Evolutionary conservation across 2,113 vertebrate genomes (phyloP), one percentile per base, ranked within the genome.

Genomic region (Eira barbara): DNA sequence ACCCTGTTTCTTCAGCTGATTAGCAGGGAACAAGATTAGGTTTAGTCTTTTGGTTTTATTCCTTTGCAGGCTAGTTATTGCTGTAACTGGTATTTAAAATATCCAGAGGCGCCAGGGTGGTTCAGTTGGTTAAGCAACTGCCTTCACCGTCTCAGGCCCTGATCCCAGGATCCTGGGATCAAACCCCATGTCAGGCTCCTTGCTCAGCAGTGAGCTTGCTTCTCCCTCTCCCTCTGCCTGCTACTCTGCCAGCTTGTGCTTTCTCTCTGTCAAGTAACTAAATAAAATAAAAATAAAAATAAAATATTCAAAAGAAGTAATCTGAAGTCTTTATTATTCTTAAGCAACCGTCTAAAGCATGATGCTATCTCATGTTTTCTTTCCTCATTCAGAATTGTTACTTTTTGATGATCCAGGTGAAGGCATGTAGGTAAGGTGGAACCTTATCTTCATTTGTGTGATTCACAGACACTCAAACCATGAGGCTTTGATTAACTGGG

Each of bases 231-330:
- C 52, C 52, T 55, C 52, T 55, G 17, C 52, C 17, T 55, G 52
- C 52, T 55, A 55, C 52, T 55, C 52, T 6, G 52, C 52, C 52
- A 55, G 52, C 17, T 18, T 55, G 52, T 55, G 52, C 17, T 55
- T 55, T 55, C 17, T 55, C 17, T 55, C 52, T 55, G 52, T 55
- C 52, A 18, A 55, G 52, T 18, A 55, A 55, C 52, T 55, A 55
- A 55, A 55, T 55, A 52, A 52, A 52, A 52, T 52, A 55, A 18
- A 55, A 1, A 55, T 55, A 55, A 55, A 55, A 55, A 55, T 82
- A 96, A 93, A 94, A 78, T 92, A 96, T 39, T 39, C 39, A 94
- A 67, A 96, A 93, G 31, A 36, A 91, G 96, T 74, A 34, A 42
- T 31, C 65, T 91, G 20, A 93, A 94, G 83, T 18, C 52, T 21